Evolutionary conservation across 2,797 vertebrate species (phyloP), one percentile per base, ranked within the genome.

Genomic region (Strix occidentalis): DNA sequence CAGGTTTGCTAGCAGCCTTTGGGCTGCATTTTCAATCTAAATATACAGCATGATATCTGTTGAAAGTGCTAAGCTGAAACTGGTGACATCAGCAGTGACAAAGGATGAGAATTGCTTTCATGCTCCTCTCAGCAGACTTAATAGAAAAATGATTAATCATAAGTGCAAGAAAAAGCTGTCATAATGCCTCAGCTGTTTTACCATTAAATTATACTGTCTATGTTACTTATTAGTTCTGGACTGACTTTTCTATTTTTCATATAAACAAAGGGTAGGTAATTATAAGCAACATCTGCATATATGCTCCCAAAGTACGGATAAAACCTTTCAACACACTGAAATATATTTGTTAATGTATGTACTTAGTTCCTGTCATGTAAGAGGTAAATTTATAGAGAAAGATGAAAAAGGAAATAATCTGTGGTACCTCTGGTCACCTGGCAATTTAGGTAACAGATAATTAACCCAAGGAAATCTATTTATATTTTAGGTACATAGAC

Each of bases 1-100:
- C 76, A 93, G 74, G 83, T 91, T 70, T 72, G 14, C 2, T 25
- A 84, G 72, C 54, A 89, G 60, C 58, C 77, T 84, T 89, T 56
- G 41, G 81, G 78, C 80, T 88, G 63, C 54, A 41, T 96, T 87
- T 96, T 95, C 70, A 79, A 50, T 45, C 45, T 57, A 74, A 72
- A 53, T 28, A 16, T 37, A 68, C 5, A 74, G n/a, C 43, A 53
- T 1, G 12, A 71, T 65, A 23, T 80, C 90, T 87, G 66, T 41
- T 94, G 93, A 96, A 95, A 94, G 64, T 81, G 45, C 61, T 84
- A n/a, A 46, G 29, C 45, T 97, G 90, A 95, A 96, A 95, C 79
- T 74, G 89, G 80, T 96, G 93, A 97, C 89, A 93, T 97, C 94
- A 96, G 61, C 69, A 60, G 64, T 54, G 69, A 68, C 90, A 96